These are phyloP conservation scores for Campoletis raptor DNA, from an alignment of 2,888 invertebrate genomes.

Conservation along the genomic window DNA sequence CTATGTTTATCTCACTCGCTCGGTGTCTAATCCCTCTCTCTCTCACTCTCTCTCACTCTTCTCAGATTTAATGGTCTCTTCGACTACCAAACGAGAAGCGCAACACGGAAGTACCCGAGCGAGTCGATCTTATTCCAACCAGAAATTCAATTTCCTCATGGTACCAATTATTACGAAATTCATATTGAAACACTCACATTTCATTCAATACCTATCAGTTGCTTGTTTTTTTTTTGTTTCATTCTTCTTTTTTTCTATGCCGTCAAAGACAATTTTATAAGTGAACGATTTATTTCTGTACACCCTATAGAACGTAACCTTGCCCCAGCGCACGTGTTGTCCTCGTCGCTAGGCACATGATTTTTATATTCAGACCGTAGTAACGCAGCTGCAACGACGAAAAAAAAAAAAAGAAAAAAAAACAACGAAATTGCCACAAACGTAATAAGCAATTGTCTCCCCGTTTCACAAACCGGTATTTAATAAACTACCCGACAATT, in stretches of 20 bases:
- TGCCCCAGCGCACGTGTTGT: constrained; percentile 40
- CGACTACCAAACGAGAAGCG: constrained; percentile 30
- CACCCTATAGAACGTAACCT: constrained; percentile 16
- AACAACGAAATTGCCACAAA: constrained; percentile 7
- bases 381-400: constrained; percentile 26
- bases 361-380: constrained; percentile 34
- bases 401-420: constrained; percentile 18
- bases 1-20: background rate
- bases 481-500: constrained; percentile 65
- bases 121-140: constrained; percentile 14
- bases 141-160: constrained; percentile 35
- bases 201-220: background rate
- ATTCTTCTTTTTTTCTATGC: background rate
- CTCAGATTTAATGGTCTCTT: constrained; percentile 44
- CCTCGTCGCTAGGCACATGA: constrained; percentile 15
- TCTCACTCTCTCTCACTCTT: constrained; percentile 15
- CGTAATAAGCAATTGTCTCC: constrained; percentile 68
- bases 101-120: constrained; percentile 29
- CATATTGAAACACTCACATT: constrained; percentile 3
- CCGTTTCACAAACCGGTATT: constrained; percentile 72
- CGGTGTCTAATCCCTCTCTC: too few relatives aligned
- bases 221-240: background rate
- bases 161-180: constrained; percentile 37
- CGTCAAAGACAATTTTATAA: background rate
- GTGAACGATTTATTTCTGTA: background rate